Conservation (phyloP, 2,797 vertebrate genomes). For the Mionectes olivaceus region DNA sequence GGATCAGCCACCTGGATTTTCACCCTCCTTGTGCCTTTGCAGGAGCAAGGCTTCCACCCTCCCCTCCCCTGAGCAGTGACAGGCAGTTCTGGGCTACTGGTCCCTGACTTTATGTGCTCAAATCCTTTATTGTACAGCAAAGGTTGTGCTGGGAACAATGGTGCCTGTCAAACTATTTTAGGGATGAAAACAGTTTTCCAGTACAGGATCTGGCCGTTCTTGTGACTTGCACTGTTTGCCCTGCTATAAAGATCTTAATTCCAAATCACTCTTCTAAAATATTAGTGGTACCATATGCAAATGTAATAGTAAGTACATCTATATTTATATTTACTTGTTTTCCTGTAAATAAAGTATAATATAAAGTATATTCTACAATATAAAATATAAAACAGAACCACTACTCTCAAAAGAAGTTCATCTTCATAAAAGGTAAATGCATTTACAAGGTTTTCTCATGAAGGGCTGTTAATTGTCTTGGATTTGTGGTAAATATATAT, state of each 20-base stretch:
- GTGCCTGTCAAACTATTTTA: background rate
- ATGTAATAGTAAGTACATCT: background rate
- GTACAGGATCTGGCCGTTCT: background rate
- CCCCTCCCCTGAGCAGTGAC: background rate
- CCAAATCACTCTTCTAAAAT: background rate
- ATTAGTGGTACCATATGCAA: background rate
- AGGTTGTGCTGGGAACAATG: background rate
- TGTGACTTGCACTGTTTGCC: background rate
- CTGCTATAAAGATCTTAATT: background rate
- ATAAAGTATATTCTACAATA: background rate
- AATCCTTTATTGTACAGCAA: background rate
- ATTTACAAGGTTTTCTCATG: background rate
- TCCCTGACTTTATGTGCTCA: background rate
- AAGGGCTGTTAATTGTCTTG: background rate
- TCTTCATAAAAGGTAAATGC: background rate
- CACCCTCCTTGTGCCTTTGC: rapidly evolving
- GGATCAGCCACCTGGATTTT: background rate
- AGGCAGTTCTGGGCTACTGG: background rate
- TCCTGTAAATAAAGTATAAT: background rate
- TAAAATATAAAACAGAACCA: background rate
- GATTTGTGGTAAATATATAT: background rate
- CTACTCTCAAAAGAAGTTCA: background rate
- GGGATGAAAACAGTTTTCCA: background rate
- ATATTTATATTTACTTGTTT: no score
- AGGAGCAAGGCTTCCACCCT: background rate